A percentile compares a stretch with the other conserved stretches of the same genome.
phyloP scores from a whole-genome alignment of 2,888 invertebrate genomes.

The Cataglyphis cursor region DNA sequence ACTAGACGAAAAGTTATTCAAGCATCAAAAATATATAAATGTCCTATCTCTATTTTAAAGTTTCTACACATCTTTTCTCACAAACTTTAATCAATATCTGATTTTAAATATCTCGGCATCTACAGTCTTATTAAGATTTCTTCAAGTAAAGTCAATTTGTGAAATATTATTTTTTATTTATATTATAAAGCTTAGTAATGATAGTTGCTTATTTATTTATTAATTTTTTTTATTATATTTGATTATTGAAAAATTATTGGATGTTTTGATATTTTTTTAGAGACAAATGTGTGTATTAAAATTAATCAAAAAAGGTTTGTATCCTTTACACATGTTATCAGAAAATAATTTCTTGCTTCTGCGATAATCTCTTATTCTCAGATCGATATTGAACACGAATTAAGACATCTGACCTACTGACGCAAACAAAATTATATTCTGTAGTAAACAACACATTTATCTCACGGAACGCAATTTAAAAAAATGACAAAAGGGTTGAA shows the following conservation, averaged over 20 bases:
- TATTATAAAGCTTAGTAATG: not conserved
- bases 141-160: not conserved
- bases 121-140: not conserved
- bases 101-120: not conserved
- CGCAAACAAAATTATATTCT: not conserved
- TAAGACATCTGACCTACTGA: not conserved
- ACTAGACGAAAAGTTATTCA: not conserved
- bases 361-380: not conserved
- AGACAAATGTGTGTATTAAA: not conserved
- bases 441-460: not conserved
- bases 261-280: not conserved
- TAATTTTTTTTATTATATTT: not conserved
- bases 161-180: not conserved
- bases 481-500: conserved; percentile 4
- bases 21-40: not conserved
- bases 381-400: not conserved
- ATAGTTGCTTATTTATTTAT: not conserved
- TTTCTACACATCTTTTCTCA: not conserved
- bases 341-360: not conserved
- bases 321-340: not conserved
- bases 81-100: not conserved
- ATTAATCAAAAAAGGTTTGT: not conserved
- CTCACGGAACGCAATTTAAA: conserved; percentile 16
- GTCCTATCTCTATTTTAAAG: not conserved
- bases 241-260: not conserved